Percentiles rank a stretch among this genome's conserved stretches.
Evolutionary conservation across 2,113 vertebrate species (phyloP).

Genomic region (Ciconia stormi): DNA sequence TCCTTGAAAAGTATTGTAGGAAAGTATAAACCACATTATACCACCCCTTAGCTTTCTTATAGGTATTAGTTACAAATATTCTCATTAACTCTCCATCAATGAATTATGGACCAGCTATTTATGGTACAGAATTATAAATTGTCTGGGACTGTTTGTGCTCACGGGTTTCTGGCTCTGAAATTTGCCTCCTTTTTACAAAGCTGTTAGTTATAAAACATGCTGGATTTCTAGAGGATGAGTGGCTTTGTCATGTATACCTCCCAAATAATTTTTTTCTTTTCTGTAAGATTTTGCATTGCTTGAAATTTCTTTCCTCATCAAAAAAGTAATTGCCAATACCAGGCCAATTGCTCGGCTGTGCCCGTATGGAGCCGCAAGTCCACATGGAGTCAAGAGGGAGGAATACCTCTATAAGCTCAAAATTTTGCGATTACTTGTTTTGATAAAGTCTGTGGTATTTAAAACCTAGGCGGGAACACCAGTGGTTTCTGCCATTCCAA

Average conservation of each 20-base stretch:
- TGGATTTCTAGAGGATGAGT: background rate
- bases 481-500: background rate
- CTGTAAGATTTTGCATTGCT: background rate
- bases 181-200: background rate
- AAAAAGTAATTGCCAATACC: background rate
- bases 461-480: background rate
- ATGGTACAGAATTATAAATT: slow-evolving; percentile 73
- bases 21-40: slow-evolving; percentile 68
- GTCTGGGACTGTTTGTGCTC: slow-evolving; percentile 36
- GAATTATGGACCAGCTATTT: slow-evolving; percentile 73
- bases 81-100: slow-evolving; percentile 72
- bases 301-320: background rate
- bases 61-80: slow-evolving; percentile 75
- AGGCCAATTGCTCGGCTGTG: background rate
- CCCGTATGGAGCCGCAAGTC: background rate
- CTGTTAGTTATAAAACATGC: background rate
- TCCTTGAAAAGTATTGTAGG: slow-evolving; percentile 69
- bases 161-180: slow-evolving; percentile 25
- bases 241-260: background rate
- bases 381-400: background rate
- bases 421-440: background rate
- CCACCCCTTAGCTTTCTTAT: slow-evolving; percentile 75
- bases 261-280: background rate
- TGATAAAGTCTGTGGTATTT: background rate
- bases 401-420: background rate